Percentiles rank a stretch among this genome's conserved stretches.
Evolutionary conservation across 2,888 invertebrate species (phyloP).

Genomic region (Athalia circularis): DNA sequence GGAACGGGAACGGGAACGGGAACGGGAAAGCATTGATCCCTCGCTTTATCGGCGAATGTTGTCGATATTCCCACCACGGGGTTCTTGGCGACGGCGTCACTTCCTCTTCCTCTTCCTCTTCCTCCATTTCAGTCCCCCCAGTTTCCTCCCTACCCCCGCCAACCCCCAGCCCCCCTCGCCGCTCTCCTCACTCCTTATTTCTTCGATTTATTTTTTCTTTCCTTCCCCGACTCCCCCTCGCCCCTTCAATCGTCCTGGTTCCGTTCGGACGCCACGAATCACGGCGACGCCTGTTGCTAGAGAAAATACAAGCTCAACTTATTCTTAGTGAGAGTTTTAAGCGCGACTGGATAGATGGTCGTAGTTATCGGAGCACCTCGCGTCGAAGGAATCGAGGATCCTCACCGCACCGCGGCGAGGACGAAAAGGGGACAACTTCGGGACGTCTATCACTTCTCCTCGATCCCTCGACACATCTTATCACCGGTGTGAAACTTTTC

Average conservation of each 20-base stretch:
- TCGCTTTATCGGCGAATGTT: constrained; percentile 39
- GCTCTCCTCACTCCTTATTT: background rate
- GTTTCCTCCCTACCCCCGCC: constrained; percentile 11
- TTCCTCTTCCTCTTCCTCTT: constrained; percentile 36
- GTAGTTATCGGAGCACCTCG: background rate
- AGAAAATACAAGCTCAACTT: constrained; percentile 21
- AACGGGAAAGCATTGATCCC: constrained; percentile 34
- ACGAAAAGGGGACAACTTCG: background rate
- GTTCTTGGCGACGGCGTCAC: constrained; percentile 39
- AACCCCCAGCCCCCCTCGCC: background rate
- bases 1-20: constrained; percentile 11
- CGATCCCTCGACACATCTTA: constrained; percentile 6
- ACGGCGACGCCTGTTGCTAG: constrained; percentile 38
- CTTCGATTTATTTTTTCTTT: constrained; percentile 16
- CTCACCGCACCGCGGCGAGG: background rate
- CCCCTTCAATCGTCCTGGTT: background rate
- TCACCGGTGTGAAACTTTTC: background rate
- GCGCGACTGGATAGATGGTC: constrained; percentile 7
- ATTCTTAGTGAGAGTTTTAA: background rate
- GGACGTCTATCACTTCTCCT: background rate
- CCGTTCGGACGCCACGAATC: constrained; percentile 19
- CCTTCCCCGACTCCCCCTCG: background rate
- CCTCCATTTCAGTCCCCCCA: constrained; percentile 31
- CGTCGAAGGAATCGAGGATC: background rate
- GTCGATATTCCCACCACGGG: constrained; percentile 39